Conservation (phyloP, 2,797 vertebrate genomes). For the Hephaestus fuliginosus region DNA sequence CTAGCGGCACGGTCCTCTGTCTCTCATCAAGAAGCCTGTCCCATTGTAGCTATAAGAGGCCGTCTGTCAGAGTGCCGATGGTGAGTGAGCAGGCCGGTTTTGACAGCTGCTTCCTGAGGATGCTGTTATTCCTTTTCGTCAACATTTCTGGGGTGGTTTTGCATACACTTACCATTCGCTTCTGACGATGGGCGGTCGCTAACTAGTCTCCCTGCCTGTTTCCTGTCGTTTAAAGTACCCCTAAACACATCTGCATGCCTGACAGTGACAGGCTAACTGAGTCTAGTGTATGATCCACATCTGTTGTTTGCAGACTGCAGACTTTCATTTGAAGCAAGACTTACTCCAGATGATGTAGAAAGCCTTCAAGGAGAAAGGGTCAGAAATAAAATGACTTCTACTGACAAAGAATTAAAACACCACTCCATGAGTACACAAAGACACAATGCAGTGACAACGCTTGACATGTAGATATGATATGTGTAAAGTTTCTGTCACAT, state of each 20-base stretch:
- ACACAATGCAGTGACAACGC: background rate
- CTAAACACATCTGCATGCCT: conserved; percentile 1
- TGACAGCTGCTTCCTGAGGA: conserved; percentile 63
- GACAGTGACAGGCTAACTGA: conserved; percentile 16
- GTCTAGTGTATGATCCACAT: background rate
- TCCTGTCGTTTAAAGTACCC: conserved; percentile 21
- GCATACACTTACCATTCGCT: conserved; percentile 1
- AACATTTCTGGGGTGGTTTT: conserved; percentile 17
- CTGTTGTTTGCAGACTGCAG: conserved; percentile 2
- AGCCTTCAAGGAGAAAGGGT: background rate
- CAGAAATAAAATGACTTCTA: background rate
- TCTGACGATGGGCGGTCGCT: conserved; percentile 22
- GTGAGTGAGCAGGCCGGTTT: conserved; percentile 36
- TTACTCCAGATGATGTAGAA: background rate
- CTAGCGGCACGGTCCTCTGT: background rate
- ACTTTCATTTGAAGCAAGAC: conserved; percentile 6
- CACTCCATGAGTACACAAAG: background rate
- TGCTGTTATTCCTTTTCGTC: conserved; percentile 32
- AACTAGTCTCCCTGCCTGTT: conserved; percentile 32
- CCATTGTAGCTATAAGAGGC: conserved; percentile 24
- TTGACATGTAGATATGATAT: background rate
- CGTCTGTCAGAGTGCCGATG: conserved; percentile 41
- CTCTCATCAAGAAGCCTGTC: conserved; percentile 42
- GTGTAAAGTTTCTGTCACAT: background rate
- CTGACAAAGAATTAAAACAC: background rate